A percentile compares a stretch with the other conserved stretches of the same genome.
Conservation (phyloP, 2,113 vertebrate genomes). For the Dendrocopos noguchii region DNA sequence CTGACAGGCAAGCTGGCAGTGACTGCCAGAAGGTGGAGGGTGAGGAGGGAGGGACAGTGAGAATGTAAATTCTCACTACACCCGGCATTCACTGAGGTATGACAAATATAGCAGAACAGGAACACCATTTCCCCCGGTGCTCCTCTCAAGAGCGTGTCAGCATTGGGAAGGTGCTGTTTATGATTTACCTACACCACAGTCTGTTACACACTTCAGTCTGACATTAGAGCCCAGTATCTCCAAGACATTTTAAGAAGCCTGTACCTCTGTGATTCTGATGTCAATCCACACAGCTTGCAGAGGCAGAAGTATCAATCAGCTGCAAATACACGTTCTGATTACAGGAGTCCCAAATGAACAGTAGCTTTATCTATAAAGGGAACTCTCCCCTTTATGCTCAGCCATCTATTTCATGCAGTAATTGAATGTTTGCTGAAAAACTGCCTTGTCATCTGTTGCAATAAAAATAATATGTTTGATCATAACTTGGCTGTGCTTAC, state of each 20-base stretch:
- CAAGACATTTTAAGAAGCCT: background rate
- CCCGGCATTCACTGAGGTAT: rapidly evolving
- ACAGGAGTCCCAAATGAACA: background rate
- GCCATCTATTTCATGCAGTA: constrained; percentile 6
- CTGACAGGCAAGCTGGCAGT: rapidly evolving
- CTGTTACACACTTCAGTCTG: background rate
- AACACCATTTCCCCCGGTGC: background rate
- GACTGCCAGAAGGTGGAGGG: background rate
- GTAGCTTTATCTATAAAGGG: constrained; percentile 9
- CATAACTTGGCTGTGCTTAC: background rate
- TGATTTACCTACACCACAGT: background rate
- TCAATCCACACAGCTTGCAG: background rate
- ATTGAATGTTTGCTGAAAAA: constrained; percentile 35
- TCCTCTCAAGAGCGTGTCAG: constrained; percentile 2
- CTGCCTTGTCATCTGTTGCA: background rate
- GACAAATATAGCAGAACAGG: background rate
- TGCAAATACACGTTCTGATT: background rate
- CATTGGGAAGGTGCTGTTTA: background rate
- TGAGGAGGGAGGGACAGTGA: background rate
- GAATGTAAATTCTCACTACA: background rate
- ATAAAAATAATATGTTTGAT: background rate
- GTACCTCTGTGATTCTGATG: background rate
- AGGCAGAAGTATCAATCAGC: background rate
- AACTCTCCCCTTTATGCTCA: background rate
- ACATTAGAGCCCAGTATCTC: background rate